Evolutionary conservation across 37 sponge, comb jelly and placozoan species (phyloP), one percentile per base, ranked within the genome.

Genomic region (Spongilla lacustris): DNA sequence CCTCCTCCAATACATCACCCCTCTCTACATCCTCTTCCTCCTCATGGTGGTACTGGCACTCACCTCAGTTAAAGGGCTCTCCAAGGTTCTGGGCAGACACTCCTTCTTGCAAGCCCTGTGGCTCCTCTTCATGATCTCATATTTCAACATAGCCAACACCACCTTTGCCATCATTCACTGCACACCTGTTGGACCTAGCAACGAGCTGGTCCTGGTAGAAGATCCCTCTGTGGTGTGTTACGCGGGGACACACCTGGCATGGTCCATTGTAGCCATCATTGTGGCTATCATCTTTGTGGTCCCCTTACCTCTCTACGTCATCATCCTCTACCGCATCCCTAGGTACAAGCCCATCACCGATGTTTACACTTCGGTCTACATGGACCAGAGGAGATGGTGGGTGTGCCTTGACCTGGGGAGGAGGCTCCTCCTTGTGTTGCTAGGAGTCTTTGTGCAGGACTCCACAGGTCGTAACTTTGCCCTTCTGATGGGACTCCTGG

Each of bases 141-240:
- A 93, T 46, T n/a, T 86, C 66, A 90, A 89, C 67, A 90, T 93
- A 3, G 84, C 84, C 12, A 69, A 69, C 27, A 70, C 88, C 29
- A 71, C 94, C 32, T 93, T 87, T 74, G 90, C 79, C 26, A 68
- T 90, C 26, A 48, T 93, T 23, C 80, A 89, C 80, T 93, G 94
- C 70, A 68, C 31, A 30, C 2, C 21, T 3, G 80, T 93, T 35
- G 87, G 91, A 31, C 75, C 83, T 4, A n/a, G 0, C 9, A 77
- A 79, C 24, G 28, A 67, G 23, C 68, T 49, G 9, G 88, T 90
- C 9, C 72, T 93, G 32, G 69, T 73, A 28, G 80, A 89, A 37
- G 94, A 93, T 81, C 84, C 88, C 74, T 83, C 87, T 23, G 69
- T 93, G 11, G 24, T 6, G 4, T 93, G 94, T 74, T 87, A 48